Base-by-base conservation (phyloP, 1,140 invertebrate genomes). In the Apis florea region DNA sequence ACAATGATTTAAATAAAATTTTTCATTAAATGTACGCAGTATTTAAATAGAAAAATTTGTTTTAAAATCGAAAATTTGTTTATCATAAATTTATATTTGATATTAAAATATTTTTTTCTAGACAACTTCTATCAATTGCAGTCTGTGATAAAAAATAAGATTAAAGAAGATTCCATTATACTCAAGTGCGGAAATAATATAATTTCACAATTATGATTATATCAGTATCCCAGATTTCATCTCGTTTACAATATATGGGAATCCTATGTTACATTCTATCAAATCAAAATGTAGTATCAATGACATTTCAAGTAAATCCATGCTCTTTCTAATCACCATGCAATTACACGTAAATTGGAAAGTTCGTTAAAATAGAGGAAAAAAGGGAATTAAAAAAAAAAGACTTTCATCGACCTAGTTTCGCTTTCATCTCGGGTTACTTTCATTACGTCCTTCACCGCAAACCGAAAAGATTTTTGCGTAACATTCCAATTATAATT, bases 401-500 rank as follows among this genome's bases (percentile, higher is more conserved):
- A 54, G 21, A 54, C 53, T 85, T 75, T 61, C 68, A 49, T 73
- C 64, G 74, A 73, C 76, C 63, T 59, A 80, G 49, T 81, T 81
- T 56, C 63, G 26, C 24, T 73, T 51, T 66, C 31, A 31, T 56
- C 31, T 10, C 53, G 31, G 11, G 17, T 79, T 75, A 40, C 71
- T 59, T 77, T 56, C 75, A 40, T 58, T 66, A 56, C 64, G 31
- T n/a, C 74, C 51, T 67, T 51, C 15, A 64, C 19, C 3, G 19
- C 56, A 40, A 58, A 51, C 40, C 17, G n/a, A 69, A 59, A 85
- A 70, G 53, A 73, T 84, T 72, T 85, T 40, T 58, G 59, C 24
- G 53, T 69, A 66, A 83, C 75, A 70, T 83, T 71, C 40, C 51
- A 79, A 79, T 82, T 71, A 67, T 40, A n/a, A 61, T n/a, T n/a